phyloP scores from a whole-genome alignment of 2,113 vertebrate genomes.

The Rostratula benghalensis region DNA sequence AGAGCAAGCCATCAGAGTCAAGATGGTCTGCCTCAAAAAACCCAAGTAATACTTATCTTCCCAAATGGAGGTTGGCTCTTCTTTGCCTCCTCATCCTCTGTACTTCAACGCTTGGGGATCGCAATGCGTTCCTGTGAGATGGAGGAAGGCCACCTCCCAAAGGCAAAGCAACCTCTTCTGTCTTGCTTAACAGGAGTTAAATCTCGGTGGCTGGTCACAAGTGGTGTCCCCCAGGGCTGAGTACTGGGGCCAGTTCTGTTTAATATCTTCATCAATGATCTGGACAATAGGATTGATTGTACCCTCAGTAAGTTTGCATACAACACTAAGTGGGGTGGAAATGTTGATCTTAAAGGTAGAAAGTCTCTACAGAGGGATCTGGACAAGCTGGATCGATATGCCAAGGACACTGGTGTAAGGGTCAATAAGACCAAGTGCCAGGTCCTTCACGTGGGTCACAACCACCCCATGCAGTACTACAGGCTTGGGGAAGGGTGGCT shows the following conservation, averaged over 20 bases:
- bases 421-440: background rate
- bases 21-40: background rate
- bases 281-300: background rate
- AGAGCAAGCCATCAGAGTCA: background rate
- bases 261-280: background rate
- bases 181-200: background rate
- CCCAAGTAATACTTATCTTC: rapidly evolving
- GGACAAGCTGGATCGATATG: background rate
- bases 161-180: background rate
- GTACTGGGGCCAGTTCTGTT: background rate
- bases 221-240: background rate
- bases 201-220: background rate
- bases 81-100: background rate
- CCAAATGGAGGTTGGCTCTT: background rate
- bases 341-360: background rate
- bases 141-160: background rate
- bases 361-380: background rate
- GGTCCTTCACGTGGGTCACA: background rate
- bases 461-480: background rate
- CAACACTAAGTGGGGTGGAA: background rate
- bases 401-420: background rate
- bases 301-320: background rate
- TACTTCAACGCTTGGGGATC: rapidly evolving
- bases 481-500: background rate
- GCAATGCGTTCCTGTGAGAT: background rate